Percentiles rank a stretch among this genome's conserved stretches.
phyloP scores from a whole-genome alignment of 2,888 invertebrate species.

The Phaonia tiefii region DNA sequence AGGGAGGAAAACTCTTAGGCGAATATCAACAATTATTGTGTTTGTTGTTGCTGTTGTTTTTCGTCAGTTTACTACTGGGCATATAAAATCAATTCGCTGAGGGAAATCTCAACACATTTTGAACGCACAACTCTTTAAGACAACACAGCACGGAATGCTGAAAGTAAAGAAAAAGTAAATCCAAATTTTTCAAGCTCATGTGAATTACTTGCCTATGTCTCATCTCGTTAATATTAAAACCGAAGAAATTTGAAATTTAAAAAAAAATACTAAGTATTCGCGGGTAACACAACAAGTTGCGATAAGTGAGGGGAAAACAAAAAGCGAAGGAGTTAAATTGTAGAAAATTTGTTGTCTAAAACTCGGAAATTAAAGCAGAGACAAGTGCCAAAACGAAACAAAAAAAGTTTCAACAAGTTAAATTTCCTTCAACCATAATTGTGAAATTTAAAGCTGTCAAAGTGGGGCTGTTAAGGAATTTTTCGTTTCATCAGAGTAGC shows the following conservation, averaged over 20 bases:
- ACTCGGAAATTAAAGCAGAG: background rate
- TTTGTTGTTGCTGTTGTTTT: slow-evolving; percentile 46
- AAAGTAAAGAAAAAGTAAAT: slow-evolving; percentile 9
- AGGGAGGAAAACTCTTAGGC: slow-evolving; percentile 32
- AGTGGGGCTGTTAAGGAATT: slow-evolving; percentile 37
- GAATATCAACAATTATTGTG: slow-evolving; percentile 23
- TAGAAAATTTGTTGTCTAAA: too few relatives aligned
- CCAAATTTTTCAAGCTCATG: slow-evolving; percentile 8
- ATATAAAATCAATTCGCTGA: slow-evolving; percentile 56
- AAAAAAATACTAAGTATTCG: background rate
- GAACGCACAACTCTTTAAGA: slow-evolving; percentile 50
- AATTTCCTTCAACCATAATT: background rate
- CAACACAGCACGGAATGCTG: slow-evolving; percentile 44
- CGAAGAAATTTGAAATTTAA: background rate
- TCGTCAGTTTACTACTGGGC: slow-evolving; percentile 29
- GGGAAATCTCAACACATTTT: slow-evolving; percentile 57
- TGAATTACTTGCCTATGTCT: slow-evolving; percentile 29
- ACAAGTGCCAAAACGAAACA: slow-evolving; percentile 20
- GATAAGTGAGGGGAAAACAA: background rate
- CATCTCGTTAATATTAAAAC: background rate
- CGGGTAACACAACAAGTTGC: background rate
- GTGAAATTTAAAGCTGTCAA: slow-evolving; percentile 9
- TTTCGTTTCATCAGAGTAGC: slow-evolving; percentile 14
- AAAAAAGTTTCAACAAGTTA: background rate
- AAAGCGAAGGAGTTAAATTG: background rate